phyloP scores from a whole-genome alignment of 1,140 invertebrate species.

The Spodoptera litura region DNA sequence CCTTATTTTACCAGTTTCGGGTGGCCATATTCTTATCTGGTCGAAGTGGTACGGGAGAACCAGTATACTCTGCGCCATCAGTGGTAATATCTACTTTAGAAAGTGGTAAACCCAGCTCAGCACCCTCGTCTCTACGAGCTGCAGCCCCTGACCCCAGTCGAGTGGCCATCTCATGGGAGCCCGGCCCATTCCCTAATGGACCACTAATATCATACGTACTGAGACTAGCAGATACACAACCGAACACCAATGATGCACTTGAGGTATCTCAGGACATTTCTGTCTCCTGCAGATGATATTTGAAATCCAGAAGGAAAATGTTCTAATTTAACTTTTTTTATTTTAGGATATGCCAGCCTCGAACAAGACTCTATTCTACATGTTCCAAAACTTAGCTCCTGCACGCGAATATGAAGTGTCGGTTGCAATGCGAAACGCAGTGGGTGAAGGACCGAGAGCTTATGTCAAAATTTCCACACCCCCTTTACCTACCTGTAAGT shows the following conservation, averaged over 20 bases:
- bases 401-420: conserved; percentile 92
- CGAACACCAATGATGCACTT: conserved; percentile 88
- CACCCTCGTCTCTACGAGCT: conserved; percentile 91
- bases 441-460: conserved; percentile 92
- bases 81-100: conserved; percentile 93
- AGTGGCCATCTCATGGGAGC: conserved; percentile 95
- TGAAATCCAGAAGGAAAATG: not conserved
- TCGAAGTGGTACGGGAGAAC: conserved; percentile 87
- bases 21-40: conserved; percentile 90
- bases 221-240: conserved; percentile 87
- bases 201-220: conserved; percentile 94
- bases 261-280: conserved; percentile 83
- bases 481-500: conserved; percentile 88
- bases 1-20: conserved; percentile 90
- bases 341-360: conserved; percentile 90
- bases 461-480: conserved; percentile 89
- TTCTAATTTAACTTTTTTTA: not conserved
- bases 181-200: conserved; percentile 94
- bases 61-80: conserved; percentile 92
- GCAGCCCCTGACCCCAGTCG: conserved; percentile 93
- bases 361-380: conserved; percentile 89
- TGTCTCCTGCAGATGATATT: too few species aligned
- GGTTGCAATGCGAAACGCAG: conserved; percentile 92
- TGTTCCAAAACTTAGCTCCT: conserved; percentile 92
- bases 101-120: conserved; percentile 90